phyloP scores from a whole-genome alignment of 2,888 invertebrate genomes.

The Melipona bicolor region DNA sequence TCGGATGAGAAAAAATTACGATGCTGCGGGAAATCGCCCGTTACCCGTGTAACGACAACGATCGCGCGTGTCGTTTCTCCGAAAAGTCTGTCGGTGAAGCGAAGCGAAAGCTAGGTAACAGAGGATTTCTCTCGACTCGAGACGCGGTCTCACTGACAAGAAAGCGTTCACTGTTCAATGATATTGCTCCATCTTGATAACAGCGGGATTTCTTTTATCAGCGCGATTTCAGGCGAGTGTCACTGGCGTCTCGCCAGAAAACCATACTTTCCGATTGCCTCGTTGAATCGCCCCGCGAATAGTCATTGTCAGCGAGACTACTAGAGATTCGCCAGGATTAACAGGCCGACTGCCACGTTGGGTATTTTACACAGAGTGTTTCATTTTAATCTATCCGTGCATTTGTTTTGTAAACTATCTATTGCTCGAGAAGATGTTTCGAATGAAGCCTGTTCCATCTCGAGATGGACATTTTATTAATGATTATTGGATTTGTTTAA shows the following conservation, averaged over 20 bases:
- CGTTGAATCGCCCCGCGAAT: constrained; percentile 47
- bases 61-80: background rate
- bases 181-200: constrained; percentile 47
- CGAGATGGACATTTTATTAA: too few relatives aligned
- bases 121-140: background rate
- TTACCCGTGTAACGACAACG: constrained; percentile 29
- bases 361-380: too few relatives aligned
- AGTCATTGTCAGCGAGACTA: constrained; percentile 25
- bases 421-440: too few relatives aligned
- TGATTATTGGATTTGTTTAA: too few relatives aligned
- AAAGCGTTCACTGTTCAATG: constrained; percentile 25
- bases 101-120: background rate
- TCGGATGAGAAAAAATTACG: constrained; percentile 6
- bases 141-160: background rate
- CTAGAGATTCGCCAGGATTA: constrained; percentile 4
- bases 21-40: background rate
- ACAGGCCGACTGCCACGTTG: background rate
- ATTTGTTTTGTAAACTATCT: too few relatives aligned
- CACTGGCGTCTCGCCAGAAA: constrained; percentile 22
- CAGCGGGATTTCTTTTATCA: constrained; percentile 48
- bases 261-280: constrained; percentile 32
- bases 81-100: background rate
- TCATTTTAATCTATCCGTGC: too few relatives aligned
- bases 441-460: too few relatives aligned
- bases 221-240: constrained; percentile 14